These are phyloP conservation scores for Eristalis arbustorum DNA, from an alignment of 2,888 invertebrate species.

Conservation along the genomic window DNA sequence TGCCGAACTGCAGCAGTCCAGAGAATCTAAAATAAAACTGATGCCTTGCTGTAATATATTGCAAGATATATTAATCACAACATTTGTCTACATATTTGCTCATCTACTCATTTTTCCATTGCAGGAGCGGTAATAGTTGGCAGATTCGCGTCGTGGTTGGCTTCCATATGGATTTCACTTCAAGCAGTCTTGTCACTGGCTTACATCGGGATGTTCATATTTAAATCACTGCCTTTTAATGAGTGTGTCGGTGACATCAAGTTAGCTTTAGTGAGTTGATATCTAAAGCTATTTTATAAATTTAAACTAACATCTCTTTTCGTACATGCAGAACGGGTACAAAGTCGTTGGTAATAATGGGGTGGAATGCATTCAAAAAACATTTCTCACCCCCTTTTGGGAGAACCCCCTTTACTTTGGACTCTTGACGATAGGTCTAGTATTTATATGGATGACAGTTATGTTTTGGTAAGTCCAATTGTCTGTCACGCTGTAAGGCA, in stretches of 20 bases:
- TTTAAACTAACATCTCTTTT: constrained; percentile 12
- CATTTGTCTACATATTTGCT: too few species aligned
- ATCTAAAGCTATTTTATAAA: background rate
- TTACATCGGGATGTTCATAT: constrained; percentile 79
- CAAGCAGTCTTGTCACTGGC: constrained; percentile 79
- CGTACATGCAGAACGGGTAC: constrained; percentile 75
- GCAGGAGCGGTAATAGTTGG: constrained; percentile 79
- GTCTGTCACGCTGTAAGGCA: background rate
- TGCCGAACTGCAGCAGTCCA: too few species aligned
- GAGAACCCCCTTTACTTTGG: constrained; percentile 79
- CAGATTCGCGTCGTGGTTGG: constrained; percentile 79
- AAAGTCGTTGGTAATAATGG: constrained; percentile 76
- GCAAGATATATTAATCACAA: too few species aligned
- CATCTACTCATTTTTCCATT: constrained; percentile 7
- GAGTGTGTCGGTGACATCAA: constrained; percentile 78
- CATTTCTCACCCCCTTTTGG: constrained; percentile 80
- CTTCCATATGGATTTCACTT: constrained; percentile 79
- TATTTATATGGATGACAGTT: constrained; percentile 79
- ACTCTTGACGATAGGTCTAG: constrained; percentile 77
- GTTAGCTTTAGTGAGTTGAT: constrained; percentile 74
- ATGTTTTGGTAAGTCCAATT: constrained; percentile 77
- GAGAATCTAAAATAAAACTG: too few species aligned
- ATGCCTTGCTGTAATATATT: too few species aligned
- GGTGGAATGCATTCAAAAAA: constrained; percentile 78
- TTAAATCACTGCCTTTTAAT: constrained; percentile 78